Evolutionary conservation across 2,888 invertebrate genomes (phyloP).

Genomic region (Kryphioiulus occultus): DNA sequence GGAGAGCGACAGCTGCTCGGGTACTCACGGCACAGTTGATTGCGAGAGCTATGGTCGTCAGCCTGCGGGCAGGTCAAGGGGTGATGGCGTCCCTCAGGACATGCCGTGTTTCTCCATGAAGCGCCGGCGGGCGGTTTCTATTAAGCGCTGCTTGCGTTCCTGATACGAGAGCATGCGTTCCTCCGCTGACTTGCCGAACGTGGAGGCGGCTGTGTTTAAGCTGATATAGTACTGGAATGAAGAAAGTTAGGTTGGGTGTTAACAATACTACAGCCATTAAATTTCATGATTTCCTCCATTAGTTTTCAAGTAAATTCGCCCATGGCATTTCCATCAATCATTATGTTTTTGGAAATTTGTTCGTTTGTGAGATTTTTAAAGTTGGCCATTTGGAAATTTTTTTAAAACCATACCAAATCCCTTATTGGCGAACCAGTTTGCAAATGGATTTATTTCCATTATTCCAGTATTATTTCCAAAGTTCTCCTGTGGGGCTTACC

Average conservation of each 20-base stretch:
- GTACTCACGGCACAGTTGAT: background rate
- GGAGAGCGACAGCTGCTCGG: background rate
- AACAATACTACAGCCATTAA: too few species aligned
- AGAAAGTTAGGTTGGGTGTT: constrained; percentile 29
- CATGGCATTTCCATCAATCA: too few species aligned
- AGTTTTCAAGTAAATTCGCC: too few species aligned
- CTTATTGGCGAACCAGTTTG: too few species aligned
- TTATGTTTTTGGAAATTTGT: too few species aligned
- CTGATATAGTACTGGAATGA: constrained; percentile 43
- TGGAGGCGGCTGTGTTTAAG: constrained; percentile 59
- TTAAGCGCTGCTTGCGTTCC: constrained; percentile 78
- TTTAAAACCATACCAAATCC: too few species aligned
- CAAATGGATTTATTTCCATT: too few species aligned
- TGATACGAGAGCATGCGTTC: constrained; percentile 78
- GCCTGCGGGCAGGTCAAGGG: background rate
- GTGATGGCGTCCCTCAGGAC: background rate
- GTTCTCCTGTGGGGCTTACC: too few species aligned
- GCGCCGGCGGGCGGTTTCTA: constrained; percentile 76
- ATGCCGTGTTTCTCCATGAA: constrained; percentile 76
- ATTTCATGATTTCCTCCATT: too few species aligned
- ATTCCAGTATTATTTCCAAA: too few species aligned
- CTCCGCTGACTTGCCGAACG: constrained; percentile 64
- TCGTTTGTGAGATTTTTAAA: too few species aligned
- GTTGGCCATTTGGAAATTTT: too few species aligned
- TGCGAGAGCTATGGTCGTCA: background rate